These are phyloP conservation scores for Podarcis cretensis DNA, from an alignment of 2,113 vertebrate genomes.

Conservation along the genomic window DNA sequence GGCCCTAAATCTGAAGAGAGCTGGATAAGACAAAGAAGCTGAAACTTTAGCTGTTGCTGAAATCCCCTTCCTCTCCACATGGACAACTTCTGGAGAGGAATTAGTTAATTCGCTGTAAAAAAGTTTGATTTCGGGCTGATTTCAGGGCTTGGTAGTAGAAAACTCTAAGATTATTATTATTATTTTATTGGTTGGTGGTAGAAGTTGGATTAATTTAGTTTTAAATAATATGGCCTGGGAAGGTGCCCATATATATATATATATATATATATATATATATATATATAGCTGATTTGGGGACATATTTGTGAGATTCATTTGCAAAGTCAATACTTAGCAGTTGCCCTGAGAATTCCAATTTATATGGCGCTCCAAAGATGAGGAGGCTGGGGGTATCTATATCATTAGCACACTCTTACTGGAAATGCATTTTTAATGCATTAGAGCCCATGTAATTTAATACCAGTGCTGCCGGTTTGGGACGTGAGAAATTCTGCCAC, in stretches of 20 bases:
- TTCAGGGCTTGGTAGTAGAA: too few species aligned
- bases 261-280: too few species aligned
- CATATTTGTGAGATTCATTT: background rate
- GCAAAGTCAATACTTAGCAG: background rate
- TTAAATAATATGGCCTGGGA: too few species aligned
- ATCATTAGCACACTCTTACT: slow-evolving; percentile 36
- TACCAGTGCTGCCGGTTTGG: background rate
- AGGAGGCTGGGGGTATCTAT: slow-evolving; percentile 22
- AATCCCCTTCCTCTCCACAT: too few species aligned
- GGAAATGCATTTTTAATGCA: slow-evolving; percentile 12
- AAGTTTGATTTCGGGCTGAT: too few species aligned
- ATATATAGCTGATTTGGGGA: background rate
- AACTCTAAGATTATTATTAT: too few species aligned
- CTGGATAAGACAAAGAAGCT: background rate
- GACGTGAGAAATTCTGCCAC: slow-evolving; percentile 3
- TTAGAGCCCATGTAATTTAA: slow-evolving; percentile 21
- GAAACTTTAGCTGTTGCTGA: background rate
- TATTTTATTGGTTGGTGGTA: too few species aligned
- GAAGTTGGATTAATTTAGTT: too few species aligned
- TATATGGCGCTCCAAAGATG: slow-evolving; percentile 7
- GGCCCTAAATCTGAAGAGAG: background rate
- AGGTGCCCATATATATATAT: too few species aligned
- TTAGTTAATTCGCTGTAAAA: too few species aligned
- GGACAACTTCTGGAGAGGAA: too few species aligned
- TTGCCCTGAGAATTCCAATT: slow-evolving; percentile 41